A percentile compares a stretch with the other conserved stretches of the same genome.
Conservation (phyloP, 2,888 invertebrate genomes). For the Drosophila kuntzei region DNA sequence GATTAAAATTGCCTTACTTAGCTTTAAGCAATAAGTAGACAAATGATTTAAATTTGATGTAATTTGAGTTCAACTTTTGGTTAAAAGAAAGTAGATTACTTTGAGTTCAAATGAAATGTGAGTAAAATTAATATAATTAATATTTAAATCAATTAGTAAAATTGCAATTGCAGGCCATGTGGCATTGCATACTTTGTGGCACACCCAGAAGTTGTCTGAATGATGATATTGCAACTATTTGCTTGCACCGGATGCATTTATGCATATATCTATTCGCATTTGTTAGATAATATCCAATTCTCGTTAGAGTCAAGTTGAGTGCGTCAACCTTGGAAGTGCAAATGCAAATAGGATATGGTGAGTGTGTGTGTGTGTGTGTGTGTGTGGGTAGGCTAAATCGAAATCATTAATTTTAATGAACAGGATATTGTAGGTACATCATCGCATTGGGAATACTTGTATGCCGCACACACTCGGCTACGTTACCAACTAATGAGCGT, state of each 20-base stretch:
- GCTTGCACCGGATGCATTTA: constrained; percentile 41
- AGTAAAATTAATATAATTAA: neutral
- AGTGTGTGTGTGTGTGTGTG: constrained; percentile 12
- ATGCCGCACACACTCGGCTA: constrained; percentile 22
- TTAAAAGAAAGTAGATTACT: neutral
- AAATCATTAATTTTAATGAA: constrained; percentile 79
- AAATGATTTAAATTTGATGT: no score
- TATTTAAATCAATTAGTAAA: constrained; percentile 33
- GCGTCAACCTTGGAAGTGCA: constrained; percentile 45
- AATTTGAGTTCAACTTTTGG: neutral
- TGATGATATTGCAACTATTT: constrained; percentile 34
- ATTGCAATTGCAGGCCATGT: constrained; percentile 21
- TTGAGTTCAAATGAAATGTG: neutral
- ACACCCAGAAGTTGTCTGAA: constrained; percentile 17
- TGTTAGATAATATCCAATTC: constrained; percentile 62
- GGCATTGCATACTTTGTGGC: constrained; percentile 26
- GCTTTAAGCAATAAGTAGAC: no score
- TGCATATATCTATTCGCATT: constrained; percentile 31
- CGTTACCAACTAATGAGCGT: constrained; percentile 67
- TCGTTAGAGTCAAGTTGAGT: constrained; percentile 50
- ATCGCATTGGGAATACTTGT: constrained; percentile 52
- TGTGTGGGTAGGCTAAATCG: constrained; percentile 41
- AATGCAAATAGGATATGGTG: no score
- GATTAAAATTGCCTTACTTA: no score
- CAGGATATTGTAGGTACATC: constrained; percentile 63